phyloP scores from a whole-genome alignment of 1,140 invertebrate species.

The Nephotettix cincticeps region DNA sequence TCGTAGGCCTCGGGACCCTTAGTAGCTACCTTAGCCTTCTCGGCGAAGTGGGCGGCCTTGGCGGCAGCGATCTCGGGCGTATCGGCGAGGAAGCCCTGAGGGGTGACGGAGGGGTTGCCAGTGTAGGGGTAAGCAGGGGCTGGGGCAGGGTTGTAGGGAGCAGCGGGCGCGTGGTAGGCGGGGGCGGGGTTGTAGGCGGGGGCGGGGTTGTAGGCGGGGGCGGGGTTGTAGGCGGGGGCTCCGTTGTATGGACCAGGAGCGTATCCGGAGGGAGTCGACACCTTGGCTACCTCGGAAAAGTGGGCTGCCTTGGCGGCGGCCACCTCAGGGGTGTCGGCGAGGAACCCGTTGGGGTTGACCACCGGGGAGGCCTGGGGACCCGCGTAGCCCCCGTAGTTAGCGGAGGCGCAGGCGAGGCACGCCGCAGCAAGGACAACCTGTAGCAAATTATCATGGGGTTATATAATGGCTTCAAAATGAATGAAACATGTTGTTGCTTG shows the following conservation, averaged over 20 bases:
- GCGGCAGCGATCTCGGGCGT: conserved; percentile 39
- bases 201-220: conserved; percentile 6
- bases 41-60: conserved; percentile 39
- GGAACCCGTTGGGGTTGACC: conserved; percentile 18
- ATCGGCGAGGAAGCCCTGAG: conserved; percentile 32
- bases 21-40: not conserved
- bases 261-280: conserved; percentile 8
- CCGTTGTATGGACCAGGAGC: conserved; percentile 13
- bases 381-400: conserved; percentile 10
- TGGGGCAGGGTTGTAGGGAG: conserved; percentile 18
- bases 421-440: conserved; percentile 13
- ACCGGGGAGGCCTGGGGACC: conserved; percentile 24
- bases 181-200: conserved; percentile 13
- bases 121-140: conserved; percentile 17
- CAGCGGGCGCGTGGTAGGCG: conserved; percentile 5
- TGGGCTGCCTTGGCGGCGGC: conserved; percentile 40
- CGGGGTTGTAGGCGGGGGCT: conserved; percentile 9
- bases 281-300: conserved; percentile 34
- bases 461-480: too few species aligned
- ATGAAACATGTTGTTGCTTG: too few species aligned
- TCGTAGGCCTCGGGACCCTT: conserved; percentile 23
- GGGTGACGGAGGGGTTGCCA: conserved; percentile 18
- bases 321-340: conserved; percentile 38
- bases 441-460: too few species aligned
- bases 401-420: conserved; percentile 5